These are phyloP conservation scores for Plemyria rubiginata DNA, from an alignment of 2,888 invertebrate species.

Conservation along the genomic window DNA sequence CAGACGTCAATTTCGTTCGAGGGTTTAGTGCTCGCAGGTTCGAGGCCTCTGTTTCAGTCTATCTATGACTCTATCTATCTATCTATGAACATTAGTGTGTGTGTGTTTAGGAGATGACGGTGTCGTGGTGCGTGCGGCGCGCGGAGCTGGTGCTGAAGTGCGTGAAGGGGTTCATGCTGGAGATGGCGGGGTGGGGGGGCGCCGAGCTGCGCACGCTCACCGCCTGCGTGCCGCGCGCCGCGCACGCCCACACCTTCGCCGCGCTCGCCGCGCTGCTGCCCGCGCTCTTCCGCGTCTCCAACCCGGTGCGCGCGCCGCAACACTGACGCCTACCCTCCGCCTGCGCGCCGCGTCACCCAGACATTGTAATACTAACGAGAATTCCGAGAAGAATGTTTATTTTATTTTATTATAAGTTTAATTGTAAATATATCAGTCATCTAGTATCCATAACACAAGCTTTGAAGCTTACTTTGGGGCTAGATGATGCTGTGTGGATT, in stretches of 20 bases:
- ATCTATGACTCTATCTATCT: no score
- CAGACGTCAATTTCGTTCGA: no score
- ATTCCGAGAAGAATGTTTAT: no score
- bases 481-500: no score
- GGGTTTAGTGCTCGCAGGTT: no score
- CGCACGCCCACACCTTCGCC: slow-evolving; percentile 89
- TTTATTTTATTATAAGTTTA: slow-evolving; percentile 3
- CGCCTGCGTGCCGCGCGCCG: slow-evolving; percentile 52
- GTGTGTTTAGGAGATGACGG: slow-evolving; percentile 92
- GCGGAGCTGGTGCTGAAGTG: slow-evolving; percentile 99
- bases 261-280: slow-evolving; percentile 94
- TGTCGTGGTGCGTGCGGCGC: slow-evolving; percentile 97
- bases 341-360: no score
- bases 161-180: slow-evolving; percentile 99
- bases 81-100: not conserved
- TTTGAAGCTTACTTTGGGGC: no score
- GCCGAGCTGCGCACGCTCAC: slow-evolving; percentile 93
- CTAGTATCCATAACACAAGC: no score
- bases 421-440: no score
- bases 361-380: no score
- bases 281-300: slow-evolving; percentile 96
- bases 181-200: slow-evolving; percentile 97
- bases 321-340: no score
- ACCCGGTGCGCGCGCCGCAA: slow-evolving; percentile 94
- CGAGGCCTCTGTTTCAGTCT: no score